phyloP scores from a whole-genome alignment of 2,888 invertebrate species.

The Pyrocoelia pectoralis region DNA sequence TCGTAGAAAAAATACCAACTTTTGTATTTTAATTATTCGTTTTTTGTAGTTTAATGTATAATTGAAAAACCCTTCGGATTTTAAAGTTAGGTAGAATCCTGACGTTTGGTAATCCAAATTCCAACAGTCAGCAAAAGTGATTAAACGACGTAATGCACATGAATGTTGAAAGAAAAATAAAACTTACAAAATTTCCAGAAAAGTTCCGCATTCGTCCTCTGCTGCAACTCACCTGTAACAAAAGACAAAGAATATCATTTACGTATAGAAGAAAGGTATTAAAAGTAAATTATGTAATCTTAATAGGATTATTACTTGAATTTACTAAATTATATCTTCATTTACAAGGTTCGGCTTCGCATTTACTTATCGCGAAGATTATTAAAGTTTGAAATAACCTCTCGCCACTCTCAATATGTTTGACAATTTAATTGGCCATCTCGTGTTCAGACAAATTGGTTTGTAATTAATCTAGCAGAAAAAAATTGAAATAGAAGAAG shows the following conservation, averaged over 20 bases:
- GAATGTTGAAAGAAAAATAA: not conserved
- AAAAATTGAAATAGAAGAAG: no score
- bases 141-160: no score
- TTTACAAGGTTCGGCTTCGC: not conserved
- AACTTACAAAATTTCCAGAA: slow-evolving; percentile 1
- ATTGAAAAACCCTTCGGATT: no score
- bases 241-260: slow-evolving; percentile 3
- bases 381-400: no score
- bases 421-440: not conserved
- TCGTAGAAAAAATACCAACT: no score
- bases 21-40: no score
- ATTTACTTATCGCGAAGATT: not conserved
- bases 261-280: not conserved
- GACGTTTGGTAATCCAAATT: no score
- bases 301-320: not conserved
- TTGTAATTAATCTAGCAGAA: not conserved
- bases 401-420: not conserved
- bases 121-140: no score
- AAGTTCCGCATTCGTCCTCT: not conserved
- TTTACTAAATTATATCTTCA: slow-evolving; percentile 1
- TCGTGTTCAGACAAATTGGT: not conserved
- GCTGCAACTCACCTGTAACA: slow-evolving; percentile 6
- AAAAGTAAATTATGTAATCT: not conserved
- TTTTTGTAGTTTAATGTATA: no score
- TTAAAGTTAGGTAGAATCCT: no score